Base-by-base conservation (phyloP, 37 sponge, comb jelly and placozoan species). In the Ephydatia muelleri region DNA sequence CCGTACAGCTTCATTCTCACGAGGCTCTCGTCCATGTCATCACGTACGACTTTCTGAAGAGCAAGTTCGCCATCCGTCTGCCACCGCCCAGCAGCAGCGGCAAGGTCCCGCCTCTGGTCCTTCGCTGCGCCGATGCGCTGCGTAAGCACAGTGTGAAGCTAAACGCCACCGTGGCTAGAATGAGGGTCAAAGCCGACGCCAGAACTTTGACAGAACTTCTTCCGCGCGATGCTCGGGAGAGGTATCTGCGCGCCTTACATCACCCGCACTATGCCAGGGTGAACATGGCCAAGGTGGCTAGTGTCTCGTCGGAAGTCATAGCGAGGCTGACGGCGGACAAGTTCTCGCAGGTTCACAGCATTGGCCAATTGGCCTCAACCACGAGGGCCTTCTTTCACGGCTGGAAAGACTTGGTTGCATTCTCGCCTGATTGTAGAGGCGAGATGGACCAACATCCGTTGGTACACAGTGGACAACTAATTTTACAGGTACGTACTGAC, bases 141-240 rank as follows among this genome's bases (percentile, higher is more conserved):
- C 83, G 84, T 72, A 38, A 70, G 22, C 84, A 89, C 82, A 72
- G 76, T 65, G 74, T 86, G 21, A 95, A 92, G 78, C 71, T 95
- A 49, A 81, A 80, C 48, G 88, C 89, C 19, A 48, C 95, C 26
- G 30, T 95, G 23, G 90, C 95, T 31, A 57, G 92, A 33, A 86
- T 84, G 85, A 72, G 90, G 65, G 85, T 95, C 32, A 73, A 80
- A 49, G 33, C 32, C 22, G 79, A 76, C 73, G 89, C 86, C 5
- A 80, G 34, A 73, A 34, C 13, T 25, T 36, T 89, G 30, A 68
- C 79, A 8, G 76, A 86, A 39, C 38, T 93, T 12, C 69, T 93
- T 9, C 84, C 90, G n/a, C 70, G 72, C 21, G 29, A 22, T 2
- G 80, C 25, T 14, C 43, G 38, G 43, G 70, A 28, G 37, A 72